Base-by-base conservation (phyloP, 2,888 invertebrate species). In the Didymodactylos carnosus region DNA sequence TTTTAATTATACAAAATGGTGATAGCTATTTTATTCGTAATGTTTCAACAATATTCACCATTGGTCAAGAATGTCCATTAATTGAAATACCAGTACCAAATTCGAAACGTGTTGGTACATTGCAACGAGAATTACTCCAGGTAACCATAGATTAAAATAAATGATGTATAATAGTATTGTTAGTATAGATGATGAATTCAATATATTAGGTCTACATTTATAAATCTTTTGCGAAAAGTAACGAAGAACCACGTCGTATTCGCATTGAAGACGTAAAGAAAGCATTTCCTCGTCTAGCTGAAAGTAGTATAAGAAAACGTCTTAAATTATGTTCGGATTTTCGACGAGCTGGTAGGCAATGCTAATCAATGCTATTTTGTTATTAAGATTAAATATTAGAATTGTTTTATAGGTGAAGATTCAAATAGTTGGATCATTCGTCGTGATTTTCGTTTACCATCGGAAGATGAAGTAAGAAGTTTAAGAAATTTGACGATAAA, bases 51-150 rank as follows among this genome's bases (percentile, higher is more conserved):
- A 72, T 72, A 23, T 99, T 91, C 81, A 89, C 90, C 14, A 93
- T 92, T 11, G 98, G 98, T 0, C 98, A 99, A 84, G 88, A 93
- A 80, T 94, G 94, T 83, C 98, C 98, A 0, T 83, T 98, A 3
- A 93, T 91, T 80, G 98, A 99, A 87, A 98, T 99, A 0, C 98
- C 98, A 0, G 94, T 94, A 1, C 98, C 98, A 0, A 98, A 98
- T 83, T 98, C 98, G 0, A 98, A 98, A 82, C 86, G 94, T 76
- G 97, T 97, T 0, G 97, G 95, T 81, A 94, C 94, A 82, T 99
- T 99, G 81, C 91, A 95, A 1, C 86, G 95, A 77, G 98, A 99
- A 83, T 98, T 97, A 81, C 86, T 99, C 70, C 94, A 97, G 88
- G 35, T 62, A 1, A n/a, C n/a, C n/a, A n/a, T n/a, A n/a, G n/a